Evolutionary conservation across 2,113 vertebrate genomes (phyloP).

Genomic region (Mohoua ochrocephala): DNA sequence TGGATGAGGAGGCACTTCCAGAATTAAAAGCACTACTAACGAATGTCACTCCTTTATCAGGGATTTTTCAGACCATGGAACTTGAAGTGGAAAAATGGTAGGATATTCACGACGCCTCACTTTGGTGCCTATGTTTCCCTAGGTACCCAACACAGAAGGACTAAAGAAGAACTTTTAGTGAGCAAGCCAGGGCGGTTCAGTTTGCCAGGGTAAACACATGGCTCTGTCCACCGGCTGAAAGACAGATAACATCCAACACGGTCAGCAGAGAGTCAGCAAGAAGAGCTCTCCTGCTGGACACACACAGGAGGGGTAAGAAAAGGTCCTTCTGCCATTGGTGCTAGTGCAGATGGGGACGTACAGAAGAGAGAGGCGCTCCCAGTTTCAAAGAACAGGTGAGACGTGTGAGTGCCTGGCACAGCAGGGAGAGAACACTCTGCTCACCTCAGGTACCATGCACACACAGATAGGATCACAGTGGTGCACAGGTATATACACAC

Average conservation of each 20-base stretch:
- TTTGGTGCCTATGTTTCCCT: background rate
- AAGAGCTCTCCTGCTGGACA: background rate
- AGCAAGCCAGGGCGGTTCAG: background rate
- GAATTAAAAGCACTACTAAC: background rate
- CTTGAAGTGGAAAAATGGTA: background rate
- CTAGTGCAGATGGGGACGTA: background rate
- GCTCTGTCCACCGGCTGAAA: background rate
- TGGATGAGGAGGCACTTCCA: background rate
- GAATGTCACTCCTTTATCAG: background rate
- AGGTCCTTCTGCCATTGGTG: fast-evolving
- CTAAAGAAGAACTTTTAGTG: background rate
- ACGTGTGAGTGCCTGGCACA: background rate
- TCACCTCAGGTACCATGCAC: background rate
- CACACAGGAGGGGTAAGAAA: background rate
- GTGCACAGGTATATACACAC: background rate
- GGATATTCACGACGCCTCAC: background rate
- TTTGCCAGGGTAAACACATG: background rate
- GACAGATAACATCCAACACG: background rate
- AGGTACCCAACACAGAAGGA: background rate
- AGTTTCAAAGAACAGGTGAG: background rate
- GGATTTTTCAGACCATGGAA: background rate
- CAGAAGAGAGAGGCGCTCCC: background rate
- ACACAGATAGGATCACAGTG: background rate
- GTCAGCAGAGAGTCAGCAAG: background rate
- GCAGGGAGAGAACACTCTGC: background rate